A percentile compares a stretch with the other conserved stretches of the same genome.
Conservation (phyloP, 2,797 vertebrate genomes). For the Spondyliosoma cantharus region DNA sequence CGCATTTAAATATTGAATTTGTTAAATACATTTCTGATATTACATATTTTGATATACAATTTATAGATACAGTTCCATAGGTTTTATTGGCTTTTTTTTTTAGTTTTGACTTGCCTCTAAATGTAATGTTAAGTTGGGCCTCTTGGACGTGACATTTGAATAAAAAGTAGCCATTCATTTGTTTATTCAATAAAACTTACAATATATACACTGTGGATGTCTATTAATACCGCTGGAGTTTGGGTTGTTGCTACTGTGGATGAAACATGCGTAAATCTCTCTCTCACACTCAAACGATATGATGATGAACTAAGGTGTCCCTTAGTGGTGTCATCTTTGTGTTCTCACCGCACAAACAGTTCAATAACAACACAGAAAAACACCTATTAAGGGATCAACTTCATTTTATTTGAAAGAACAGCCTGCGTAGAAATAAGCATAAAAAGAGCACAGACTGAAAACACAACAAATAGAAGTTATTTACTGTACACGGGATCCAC, state of each 20-base stretch:
- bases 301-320: not conserved
- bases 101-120: not conserved
- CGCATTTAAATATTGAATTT: not conserved
- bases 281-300: not conserved
- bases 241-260: not conserved
- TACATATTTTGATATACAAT: not conserved
- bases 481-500: not conserved
- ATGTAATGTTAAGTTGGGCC: not conserved
- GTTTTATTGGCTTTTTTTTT: not conserved
- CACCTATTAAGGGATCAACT: not conserved
- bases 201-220: too few relatives aligned
- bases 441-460: not conserved
- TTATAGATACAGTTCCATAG: not conserved
- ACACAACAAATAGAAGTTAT: not conserved
- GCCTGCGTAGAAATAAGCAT: slow-evolving; percentile 2
- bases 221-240: not conserved
- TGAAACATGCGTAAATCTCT: not conserved
- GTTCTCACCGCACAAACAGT: not conserved
- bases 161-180: not conserved
- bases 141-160: not conserved
- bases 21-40: not conserved
- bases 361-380: slow-evolving; percentile 22
- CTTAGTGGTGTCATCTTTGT: slow-evolving; percentile 1
- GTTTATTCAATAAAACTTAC: not conserved
- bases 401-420: slow-evolving; percentile 44